Evolutionary conservation across 2,888 invertebrate species (phyloP), one percentile per base, ranked within the genome.

Genomic region (Myathropa florea): DNA sequence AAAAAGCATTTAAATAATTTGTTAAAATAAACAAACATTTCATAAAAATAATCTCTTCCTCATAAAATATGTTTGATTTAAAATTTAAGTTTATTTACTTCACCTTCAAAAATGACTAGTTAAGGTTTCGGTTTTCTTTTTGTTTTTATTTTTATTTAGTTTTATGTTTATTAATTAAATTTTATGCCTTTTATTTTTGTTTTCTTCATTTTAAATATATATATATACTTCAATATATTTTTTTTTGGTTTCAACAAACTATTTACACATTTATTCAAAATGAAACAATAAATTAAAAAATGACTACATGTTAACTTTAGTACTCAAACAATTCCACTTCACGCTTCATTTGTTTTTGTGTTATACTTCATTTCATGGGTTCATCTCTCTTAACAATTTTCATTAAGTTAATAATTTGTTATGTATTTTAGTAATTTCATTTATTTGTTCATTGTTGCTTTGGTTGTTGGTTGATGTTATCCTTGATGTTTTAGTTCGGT

Each of bases 281-380:
- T 18, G 60, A 80, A 83, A 71, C 33, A 61, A 79, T 14, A 82
- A 83, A 83, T 70, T 36, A 83, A 82, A 83, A 67, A 83, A 63
- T 57, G 64, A 68, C 86, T 86, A 86, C 86, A 83, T 86, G 86
- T 86, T 86, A 86, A 86, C 86, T 86, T 86, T 86, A 73, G 83
- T 86, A 86, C 86, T 86, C 79, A 86, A 86, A 86, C 83, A 86
- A 86, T 83, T 83, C 75, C 78, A 83, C 86, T 61, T 78, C 78
- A 63, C 70, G 83, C 12, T 70, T 86, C 71, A 63, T 83, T 84
- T 79, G 82, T 84, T 87, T 68, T 87, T 83, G 88, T 81, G 70
- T 71, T 84, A 83, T 76, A 70, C 63, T 79, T 87, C 80, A 80
- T 82, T 85, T 6, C 46, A 46, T 46, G 46, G 46, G 7, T 18